Percentiles rank a stretch among this genome's conserved stretches.
Conservation (phyloP, 2,797 vertebrate genomes). For the Epinephelus coioides region DNA sequence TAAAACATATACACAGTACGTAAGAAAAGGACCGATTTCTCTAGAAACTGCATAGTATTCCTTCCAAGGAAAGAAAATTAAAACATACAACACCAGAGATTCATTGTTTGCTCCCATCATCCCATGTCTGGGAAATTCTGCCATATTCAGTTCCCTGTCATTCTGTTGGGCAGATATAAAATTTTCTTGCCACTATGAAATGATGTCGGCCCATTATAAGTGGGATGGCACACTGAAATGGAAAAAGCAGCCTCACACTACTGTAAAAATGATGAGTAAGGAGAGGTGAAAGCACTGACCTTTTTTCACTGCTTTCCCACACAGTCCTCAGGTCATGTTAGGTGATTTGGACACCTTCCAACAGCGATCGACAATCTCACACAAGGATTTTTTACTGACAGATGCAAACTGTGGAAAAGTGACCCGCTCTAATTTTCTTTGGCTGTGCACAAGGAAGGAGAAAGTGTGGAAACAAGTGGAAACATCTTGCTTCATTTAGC, state of each 20-base stretch:
- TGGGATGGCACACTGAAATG: constrained; percentile 12
- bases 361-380: constrained; percentile 8
- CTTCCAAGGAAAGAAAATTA: constrained; percentile 34
- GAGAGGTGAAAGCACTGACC: constrained; percentile 18
- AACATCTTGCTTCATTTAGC: constrained; percentile 28
- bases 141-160: constrained; percentile 26
- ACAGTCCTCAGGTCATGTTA: constrained; percentile 26
- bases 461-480: constrained; percentile 11
- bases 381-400: constrained; percentile 24
- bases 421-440: constrained; percentile 30
- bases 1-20: constrained; percentile 48
- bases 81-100: constrained; percentile 41
- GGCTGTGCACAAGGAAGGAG: constrained; percentile 4
- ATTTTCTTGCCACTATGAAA: constrained; percentile 26
- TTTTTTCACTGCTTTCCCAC: constrained; percentile 48
- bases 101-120: constrained; percentile 39
- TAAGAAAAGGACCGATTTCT: constrained; percentile 8
- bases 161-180: constrained; percentile 31
- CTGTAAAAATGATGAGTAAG: constrained; percentile 39
- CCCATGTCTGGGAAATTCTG: constrained; percentile 18
- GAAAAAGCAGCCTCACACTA: constrained; percentile 34
- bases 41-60: background rate
- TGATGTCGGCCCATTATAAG: constrained; percentile 26
- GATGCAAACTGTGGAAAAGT: constrained; percentile 24
- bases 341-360: constrained; percentile 26